Percentiles rank a stretch among this genome's conserved stretches.
phyloP scores from a whole-genome alignment of 2,797 vertebrate genomes.

The Sebastes oblongus region DNA sequence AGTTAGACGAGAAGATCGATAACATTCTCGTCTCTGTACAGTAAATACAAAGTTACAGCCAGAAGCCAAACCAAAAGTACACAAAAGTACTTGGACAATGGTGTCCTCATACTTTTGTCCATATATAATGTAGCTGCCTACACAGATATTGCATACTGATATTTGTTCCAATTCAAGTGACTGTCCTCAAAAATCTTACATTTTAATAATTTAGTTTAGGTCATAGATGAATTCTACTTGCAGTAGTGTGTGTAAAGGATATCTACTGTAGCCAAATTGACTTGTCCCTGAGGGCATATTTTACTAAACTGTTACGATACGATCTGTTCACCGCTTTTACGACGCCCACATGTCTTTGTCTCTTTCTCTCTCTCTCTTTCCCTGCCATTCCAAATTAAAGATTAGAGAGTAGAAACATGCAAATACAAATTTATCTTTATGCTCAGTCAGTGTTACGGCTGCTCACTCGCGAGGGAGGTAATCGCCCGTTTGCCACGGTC shows the following conservation, averaged over 20 bases:
- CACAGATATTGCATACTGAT: neutral
- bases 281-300: neutral
- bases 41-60: neutral
- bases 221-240: neutral
- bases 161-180: neutral
- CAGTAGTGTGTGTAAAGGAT: neutral
- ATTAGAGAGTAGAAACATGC: constrained; percentile 54
- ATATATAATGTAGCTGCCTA: neutral
- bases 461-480: neutral
- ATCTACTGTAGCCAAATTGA: neutral
- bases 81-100: neutral
- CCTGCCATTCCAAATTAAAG: constrained; percentile 8
- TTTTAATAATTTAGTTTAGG: neutral
- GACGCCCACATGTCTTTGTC: neutral
- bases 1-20: too few relatives aligned
- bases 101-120: neutral
- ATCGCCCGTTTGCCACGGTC: neutral
- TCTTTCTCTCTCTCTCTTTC: neutral
- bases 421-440: constrained; percentile 48
- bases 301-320: neutral
- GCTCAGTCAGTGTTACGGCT: neutral
- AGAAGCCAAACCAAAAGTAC: neutral
- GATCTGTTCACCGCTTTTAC: neutral
- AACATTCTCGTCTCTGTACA: too few relatives aligned
- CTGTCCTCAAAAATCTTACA: neutral